Percentiles rank a stretch among this genome's conserved stretches.
These are phyloP conservation scores for Ascaphus truei DNA, from an alignment of 2,113 vertebrate genomes.

Conservation along the genomic window DNA sequence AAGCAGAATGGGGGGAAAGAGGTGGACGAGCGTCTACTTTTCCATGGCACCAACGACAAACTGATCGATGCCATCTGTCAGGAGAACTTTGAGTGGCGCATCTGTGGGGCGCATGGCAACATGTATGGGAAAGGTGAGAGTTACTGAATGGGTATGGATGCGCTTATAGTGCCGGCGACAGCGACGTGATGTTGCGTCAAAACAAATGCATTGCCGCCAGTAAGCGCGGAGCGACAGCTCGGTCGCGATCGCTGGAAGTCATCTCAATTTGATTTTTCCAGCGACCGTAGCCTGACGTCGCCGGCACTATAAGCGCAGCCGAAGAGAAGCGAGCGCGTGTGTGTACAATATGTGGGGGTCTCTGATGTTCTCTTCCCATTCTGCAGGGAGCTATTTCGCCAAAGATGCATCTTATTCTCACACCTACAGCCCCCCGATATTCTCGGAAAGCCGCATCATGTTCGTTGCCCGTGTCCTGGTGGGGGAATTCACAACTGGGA, in stretches of 20 bases:
- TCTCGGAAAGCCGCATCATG: slow-evolving; percentile 53
- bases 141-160: no score
- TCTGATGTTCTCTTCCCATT: no score
- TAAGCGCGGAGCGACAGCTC: no score
- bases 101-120: slow-evolving; percentile 58
- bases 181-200: no score
- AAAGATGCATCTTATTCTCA: slow-evolving; percentile 78
- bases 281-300: no score
- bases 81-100: slow-evolving; percentile 65
- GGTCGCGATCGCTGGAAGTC: no score
- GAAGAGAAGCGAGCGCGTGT: no score
- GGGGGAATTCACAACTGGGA: slow-evolving; percentile 70
- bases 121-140: slow-evolving; percentile 55
- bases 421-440: slow-evolving; percentile 48
- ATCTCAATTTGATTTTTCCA: no score
- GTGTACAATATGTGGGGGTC: no score
- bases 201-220: no score
- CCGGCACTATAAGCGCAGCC: no score
- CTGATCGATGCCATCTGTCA: slow-evolving; percentile 56
- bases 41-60: slow-evolving; percentile 53
- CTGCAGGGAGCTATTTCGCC: slow-evolving; percentile 89
- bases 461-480: slow-evolving; percentile 81
- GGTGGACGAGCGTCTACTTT: slow-evolving; percentile 48
- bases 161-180: no score
- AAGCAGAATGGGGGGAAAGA: slow-evolving; percentile 48